These are phyloP conservation scores for Leptocoma aspasia DNA, from an alignment of 2,113 vertebrate species.

Conservation along the genomic window DNA sequence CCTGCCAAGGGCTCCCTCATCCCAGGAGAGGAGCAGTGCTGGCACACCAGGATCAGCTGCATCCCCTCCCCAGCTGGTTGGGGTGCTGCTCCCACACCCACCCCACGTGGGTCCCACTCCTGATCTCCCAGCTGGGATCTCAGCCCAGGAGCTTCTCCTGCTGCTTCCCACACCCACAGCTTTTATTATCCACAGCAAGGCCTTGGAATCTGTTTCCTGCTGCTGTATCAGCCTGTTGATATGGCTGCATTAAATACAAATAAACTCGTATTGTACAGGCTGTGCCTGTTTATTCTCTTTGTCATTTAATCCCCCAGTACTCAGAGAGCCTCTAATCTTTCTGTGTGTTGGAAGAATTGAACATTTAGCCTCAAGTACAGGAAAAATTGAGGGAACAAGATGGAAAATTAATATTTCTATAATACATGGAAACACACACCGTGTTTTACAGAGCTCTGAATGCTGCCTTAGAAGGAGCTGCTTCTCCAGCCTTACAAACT, in stretches of 20 bases:
- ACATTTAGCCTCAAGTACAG: neutral
- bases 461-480: neutral
- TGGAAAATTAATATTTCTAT: constrained; percentile 36
- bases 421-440: neutral
- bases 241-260: neutral
- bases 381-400: neutral
- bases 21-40: neutral
- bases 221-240: neutral
- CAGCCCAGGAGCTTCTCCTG: neutral
- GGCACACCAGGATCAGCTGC: rapidly evolving
- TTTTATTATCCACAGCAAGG: rapidly evolving
- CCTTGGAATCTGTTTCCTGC: neutral
- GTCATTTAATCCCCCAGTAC: neutral
- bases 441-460: neutral
- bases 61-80: neutral
- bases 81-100: neutral
- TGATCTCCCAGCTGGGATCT: neutral
- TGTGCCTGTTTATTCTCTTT: neutral
- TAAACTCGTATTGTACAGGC: neutral
- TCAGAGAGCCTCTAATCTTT: neutral
- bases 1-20: rapidly evolving
- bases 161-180: neutral
- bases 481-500: neutral
- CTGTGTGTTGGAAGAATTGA: neutral
- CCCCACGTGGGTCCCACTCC: neutral